Evolutionary conservation across 23 tunicate genomes (phyloP), one percentile per base, ranked within the genome.

Genomic region (Ascidia mentula): DNA sequence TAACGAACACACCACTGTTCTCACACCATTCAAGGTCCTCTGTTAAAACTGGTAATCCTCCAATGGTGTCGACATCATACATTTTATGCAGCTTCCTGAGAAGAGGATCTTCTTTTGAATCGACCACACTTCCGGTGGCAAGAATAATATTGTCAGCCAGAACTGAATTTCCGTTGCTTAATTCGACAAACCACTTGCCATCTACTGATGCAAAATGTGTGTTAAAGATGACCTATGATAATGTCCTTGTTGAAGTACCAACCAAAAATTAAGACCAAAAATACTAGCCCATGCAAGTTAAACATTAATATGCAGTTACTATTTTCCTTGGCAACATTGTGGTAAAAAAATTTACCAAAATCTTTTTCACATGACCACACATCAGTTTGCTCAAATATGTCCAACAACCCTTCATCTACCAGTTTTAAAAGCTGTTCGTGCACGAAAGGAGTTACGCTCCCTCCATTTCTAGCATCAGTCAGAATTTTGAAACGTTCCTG

Each of bases 381-480:
- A n/a, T 77, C 80, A 31, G 80, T 77, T 28, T 77, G 36, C 12
- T 45, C 69, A 46, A 28, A 28, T 32, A 77, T 77, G 36, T 6
- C 32, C 31, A 77, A 1, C 31, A n/a, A 38, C 20, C 69, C 80
- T 5, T 38, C 45, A 1, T 45, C 37, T 45, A 38, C 30, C 0
- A 77, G 69, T 31, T 42, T 30, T 13, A 15, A 26, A 30, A 77
- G 69, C 0, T 45, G 33, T 20, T 77, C 53, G 31, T 45, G 69
- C 13, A 77, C 80, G 31, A 2, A 17, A 42, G 80, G 80, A 42
- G 80, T 77, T 37, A 77, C 45, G 69, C 80, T 77, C 69, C 80
- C 80, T 24, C 80, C 80, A 3, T 40, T 32, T 45, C 80, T 17
- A 34, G 53, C 45, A 31, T 18, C 4, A 12, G 28, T 37, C 12